phyloP scores from a whole-genome alignment of 2,888 invertebrate genomes.

The Scaptomyza tumidula region DNA sequence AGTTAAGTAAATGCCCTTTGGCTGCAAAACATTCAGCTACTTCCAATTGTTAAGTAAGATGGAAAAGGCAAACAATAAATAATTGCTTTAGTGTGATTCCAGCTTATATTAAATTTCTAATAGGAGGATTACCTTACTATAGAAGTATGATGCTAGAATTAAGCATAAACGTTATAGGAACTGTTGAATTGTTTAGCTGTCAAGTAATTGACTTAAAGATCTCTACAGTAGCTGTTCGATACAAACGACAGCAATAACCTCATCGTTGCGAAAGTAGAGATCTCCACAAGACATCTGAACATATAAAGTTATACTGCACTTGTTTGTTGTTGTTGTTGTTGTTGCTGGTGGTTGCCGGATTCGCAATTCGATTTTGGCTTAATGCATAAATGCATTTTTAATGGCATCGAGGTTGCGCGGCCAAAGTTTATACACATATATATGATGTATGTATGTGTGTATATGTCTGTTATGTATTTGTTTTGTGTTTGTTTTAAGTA shows the following conservation, averaged over 20 bases:
- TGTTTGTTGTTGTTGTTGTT: background rate
- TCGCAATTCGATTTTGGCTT: slow-evolving; percentile 43
- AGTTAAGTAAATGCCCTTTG: no score
- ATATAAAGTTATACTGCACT: slow-evolving; percentile 4
- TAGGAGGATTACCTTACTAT: no score
- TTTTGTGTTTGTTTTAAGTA: slow-evolving; percentile 29
- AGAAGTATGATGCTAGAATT: no score
- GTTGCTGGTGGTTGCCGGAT: slow-evolving; percentile 9
- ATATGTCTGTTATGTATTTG: background rate
- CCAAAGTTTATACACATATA: no score
- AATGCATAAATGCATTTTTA: slow-evolving; percentile 72
- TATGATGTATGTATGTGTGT: slow-evolving; percentile 29
- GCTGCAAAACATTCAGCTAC: no score
- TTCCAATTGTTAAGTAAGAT: no score
- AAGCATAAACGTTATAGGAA: no score
- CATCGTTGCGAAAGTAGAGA: slow-evolving; percentile 79
- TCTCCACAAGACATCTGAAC: slow-evolving; percentile 65
- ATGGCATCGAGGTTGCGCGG: background rate
- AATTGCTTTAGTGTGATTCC: no score
- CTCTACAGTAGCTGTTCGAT: slow-evolving; percentile 51
- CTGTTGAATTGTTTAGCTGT: background rate
- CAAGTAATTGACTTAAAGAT: background rate
- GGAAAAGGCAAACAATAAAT: no score
- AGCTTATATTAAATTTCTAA: no score
- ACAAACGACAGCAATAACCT: slow-evolving; percentile 81